These are phyloP conservation scores for Hemiscyllium ocellatum DNA, from an alignment of 2,113 vertebrate genomes.

Conservation along the genomic window DNA sequence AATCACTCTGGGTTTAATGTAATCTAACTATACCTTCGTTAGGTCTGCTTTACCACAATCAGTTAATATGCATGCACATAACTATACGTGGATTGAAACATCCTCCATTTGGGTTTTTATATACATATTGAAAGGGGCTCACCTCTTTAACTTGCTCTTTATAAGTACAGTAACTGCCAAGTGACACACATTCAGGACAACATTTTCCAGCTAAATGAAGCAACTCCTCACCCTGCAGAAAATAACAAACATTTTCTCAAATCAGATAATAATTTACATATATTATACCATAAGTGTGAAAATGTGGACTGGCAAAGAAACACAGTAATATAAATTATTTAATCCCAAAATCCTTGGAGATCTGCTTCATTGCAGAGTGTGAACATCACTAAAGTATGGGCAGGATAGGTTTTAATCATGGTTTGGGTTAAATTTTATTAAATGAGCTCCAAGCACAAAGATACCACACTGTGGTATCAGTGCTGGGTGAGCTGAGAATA, in stretches of 20 bases:
- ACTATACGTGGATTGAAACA: not conserved
- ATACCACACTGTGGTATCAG: not conserved
- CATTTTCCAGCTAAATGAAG: slow-evolving; percentile 73
- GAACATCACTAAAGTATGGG: not conserved
- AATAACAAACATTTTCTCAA: slow-evolving; percentile 18
- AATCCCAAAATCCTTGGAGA: not conserved
- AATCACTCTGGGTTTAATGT: not conserved
- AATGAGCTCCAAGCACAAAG: not conserved
- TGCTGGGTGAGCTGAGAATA: not conserved
- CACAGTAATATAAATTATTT: not conserved
- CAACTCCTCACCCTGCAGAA: slow-evolving; percentile 70
- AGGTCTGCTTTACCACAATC: not conserved
- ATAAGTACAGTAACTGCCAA: slow-evolving; percentile 60
- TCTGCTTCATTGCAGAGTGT: not conserved
- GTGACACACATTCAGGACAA: slow-evolving; percentile 76
- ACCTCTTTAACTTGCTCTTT: slow-evolving; percentile 65
- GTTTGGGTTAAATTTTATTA: not conserved
- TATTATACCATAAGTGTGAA: not conserved
- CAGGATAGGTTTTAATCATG: not conserved
- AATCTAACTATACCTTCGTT: not conserved
- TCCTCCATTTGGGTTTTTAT: not conserved
- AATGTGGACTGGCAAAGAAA: too few species aligned
- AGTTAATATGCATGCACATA: not conserved
- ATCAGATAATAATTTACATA: not conserved
- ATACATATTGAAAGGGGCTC: not conserved